A percentile compares a stretch with the other conserved stretches of the same genome.
Evolutionary conservation across 2,888 invertebrate genomes (phyloP).

Genomic region (Leptinotarsa tumamoca): DNA sequence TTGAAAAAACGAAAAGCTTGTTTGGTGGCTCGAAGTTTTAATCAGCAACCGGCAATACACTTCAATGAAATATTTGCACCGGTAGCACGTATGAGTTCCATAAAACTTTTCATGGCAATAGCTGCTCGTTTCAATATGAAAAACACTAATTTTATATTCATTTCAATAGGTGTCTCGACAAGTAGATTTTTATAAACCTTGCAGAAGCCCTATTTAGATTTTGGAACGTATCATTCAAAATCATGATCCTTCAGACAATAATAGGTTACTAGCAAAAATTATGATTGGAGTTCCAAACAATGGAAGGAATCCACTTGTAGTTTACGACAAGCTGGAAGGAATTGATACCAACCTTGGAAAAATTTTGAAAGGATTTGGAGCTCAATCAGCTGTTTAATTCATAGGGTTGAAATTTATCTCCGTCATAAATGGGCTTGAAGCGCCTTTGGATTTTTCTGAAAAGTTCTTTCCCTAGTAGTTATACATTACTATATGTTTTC

Average conservation of each 20-base stretch:
- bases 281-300: not conserved
- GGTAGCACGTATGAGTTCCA: constrained; percentile 24
- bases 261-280: not conserved
- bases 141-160: constrained; percentile 39
- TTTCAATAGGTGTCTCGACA: constrained; percentile 40
- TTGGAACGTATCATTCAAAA: constrained; percentile 18
- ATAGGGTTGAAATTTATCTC: no score
- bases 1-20: constrained; percentile 34
- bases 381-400: not conserved
- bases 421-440: no score
- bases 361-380: not conserved
- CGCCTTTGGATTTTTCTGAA: no score
- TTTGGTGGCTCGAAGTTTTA: constrained; percentile 18
- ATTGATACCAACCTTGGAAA: constrained; percentile 17
- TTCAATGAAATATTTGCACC: constrained; percentile 27
- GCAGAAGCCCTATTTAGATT: constrained; percentile 19
- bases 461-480: no score
- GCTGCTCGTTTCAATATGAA: constrained; percentile 36
- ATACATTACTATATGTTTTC: no score
- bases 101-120: constrained; percentile 38
- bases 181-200: constrained; percentile 43
- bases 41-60: constrained; percentile 23
- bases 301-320: constrained; percentile 10
- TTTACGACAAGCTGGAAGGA: constrained; percentile 15
- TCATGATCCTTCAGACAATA: not conserved